phyloP scores from a whole-genome alignment of 2,797 vertebrate genomes.

The Poeciliopsis turneri region DNA sequence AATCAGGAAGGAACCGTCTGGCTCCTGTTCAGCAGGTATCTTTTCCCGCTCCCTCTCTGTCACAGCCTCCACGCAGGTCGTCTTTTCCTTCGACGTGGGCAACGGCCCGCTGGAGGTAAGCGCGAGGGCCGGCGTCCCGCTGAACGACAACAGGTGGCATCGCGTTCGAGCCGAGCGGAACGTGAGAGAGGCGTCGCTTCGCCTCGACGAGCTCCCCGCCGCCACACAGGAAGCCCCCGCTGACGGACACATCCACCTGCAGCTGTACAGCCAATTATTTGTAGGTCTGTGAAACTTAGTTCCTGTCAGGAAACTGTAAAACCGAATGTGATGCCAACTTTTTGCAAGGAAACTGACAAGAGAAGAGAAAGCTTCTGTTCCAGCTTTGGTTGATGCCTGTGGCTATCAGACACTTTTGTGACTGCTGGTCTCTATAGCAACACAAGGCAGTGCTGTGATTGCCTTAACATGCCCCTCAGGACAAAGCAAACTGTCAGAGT shows the following conservation, averaged over 20 bases:
- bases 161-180: constrained; percentile 89
- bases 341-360: neutral
- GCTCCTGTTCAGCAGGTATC: neutral
- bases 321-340: neutral
- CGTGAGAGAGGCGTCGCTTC: constrained; percentile 89
- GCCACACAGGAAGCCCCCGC: constrained; percentile 80
- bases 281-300: constrained; percentile 76
- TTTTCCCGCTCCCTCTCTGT: neutral
- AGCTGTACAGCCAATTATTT: constrained; percentile 95
- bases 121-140: constrained; percentile 74
- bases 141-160: constrained; percentile 94
- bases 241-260: constrained; percentile 89
- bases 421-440: too few species aligned
- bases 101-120: constrained; percentile 89
- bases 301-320: neutral
- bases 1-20: neutral
- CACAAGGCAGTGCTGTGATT: too few species aligned
- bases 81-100: constrained; percentile 95
- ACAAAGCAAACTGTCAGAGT: constrained; percentile 17
- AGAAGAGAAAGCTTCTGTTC: neutral
- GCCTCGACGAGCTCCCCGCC: constrained; percentile 84
- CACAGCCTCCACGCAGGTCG: constrained; percentile 87
- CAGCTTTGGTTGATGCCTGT: neutral
- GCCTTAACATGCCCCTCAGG: too few species aligned
- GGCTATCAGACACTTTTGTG: neutral